Evolutionary conservation across 2,113 vertebrate species (phyloP).

Genomic region (Malurus melanocephalus): DNA sequence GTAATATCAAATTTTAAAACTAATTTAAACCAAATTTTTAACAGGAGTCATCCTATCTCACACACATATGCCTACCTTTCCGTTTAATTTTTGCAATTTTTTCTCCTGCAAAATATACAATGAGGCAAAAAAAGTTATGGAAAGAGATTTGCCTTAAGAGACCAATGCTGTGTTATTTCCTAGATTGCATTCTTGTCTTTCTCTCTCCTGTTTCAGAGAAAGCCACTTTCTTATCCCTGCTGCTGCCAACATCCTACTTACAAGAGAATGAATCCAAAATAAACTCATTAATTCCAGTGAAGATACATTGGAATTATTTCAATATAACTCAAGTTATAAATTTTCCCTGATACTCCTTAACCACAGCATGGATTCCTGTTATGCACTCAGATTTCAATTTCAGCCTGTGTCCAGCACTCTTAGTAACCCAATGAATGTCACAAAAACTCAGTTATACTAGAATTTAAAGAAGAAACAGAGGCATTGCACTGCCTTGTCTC

Average conservation of each 20-base stretch:
- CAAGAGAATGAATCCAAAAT: slow-evolving; percentile 11
- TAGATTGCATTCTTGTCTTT: not conserved
- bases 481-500: not conserved
- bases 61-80: not conserved
- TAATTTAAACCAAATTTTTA: not conserved
- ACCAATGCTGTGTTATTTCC: not conserved
- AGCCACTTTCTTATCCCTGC: not conserved
- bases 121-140: not conserved
- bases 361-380: not conserved
- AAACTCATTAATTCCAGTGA: slow-evolving; percentile 26
- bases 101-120: not conserved
- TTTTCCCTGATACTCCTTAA: not conserved
- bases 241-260: slow-evolving; percentile 24
- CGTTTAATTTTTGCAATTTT: not conserved
- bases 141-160: not conserved
- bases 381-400: not conserved
- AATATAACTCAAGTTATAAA: not conserved
- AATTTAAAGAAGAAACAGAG: not conserved
- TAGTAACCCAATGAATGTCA: not conserved
- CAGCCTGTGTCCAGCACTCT: not conserved
- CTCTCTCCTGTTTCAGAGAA: not conserved
- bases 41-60: not conserved
- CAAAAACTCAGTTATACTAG: not conserved
- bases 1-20: not conserved
- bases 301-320: slow-evolving; percentile 15